Percentiles rank a stretch among this genome's conserved stretches.
Conservation (phyloP, 1,140 invertebrate genomes). For the Danaus melanippus region DNA sequence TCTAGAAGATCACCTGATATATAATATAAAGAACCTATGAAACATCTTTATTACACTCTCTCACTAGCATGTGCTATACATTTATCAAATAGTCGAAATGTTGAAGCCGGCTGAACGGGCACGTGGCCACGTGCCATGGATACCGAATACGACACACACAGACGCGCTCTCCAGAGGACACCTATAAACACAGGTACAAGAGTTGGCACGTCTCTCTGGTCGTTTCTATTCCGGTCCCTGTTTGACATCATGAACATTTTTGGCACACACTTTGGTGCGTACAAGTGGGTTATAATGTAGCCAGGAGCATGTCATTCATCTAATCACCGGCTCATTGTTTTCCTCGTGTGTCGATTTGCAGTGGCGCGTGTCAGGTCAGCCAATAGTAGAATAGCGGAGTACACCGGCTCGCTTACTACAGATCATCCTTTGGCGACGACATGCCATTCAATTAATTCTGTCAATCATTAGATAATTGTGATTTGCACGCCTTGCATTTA, state of each 20-base stretch:
- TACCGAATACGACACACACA: slow-evolving; percentile 24
- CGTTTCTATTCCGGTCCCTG: slow-evolving; percentile 60
- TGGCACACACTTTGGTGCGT: slow-evolving; percentile 55
- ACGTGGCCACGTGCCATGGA: slow-evolving; percentile 43
- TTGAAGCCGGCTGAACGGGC: slow-evolving; percentile 18
- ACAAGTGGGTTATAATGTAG: slow-evolving; percentile 48
- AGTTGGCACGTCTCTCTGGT: slow-evolving; percentile 53
- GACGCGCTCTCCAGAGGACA: slow-evolving; percentile 18
- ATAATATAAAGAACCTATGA: too few species aligned
- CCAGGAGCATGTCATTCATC: slow-evolving; percentile 64
- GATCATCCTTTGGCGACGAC: slow-evolving; percentile 34
- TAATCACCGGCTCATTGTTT: slow-evolving; percentile 63
- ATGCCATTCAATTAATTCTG: slow-evolving; percentile 54
- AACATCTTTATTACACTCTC: too few species aligned
- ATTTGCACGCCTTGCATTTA: too few species aligned
- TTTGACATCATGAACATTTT: slow-evolving; percentile 65
- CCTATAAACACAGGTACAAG: slow-evolving; percentile 35
- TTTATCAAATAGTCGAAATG: slow-evolving; percentile 29
- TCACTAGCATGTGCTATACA: slow-evolving; percentile 19
- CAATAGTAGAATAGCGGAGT: slow-evolving; percentile 41
- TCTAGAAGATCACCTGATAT: too few species aligned
- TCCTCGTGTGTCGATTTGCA: slow-evolving; percentile 57
- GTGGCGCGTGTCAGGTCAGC: slow-evolving; percentile 37
- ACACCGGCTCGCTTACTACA: slow-evolving; percentile 32
- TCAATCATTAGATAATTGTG: slow-evolving; percentile 52